Evolutionary conservation across 2,113 vertebrate genomes (phyloP).

Genomic region (Gopherus flavomarginatus): DNA sequence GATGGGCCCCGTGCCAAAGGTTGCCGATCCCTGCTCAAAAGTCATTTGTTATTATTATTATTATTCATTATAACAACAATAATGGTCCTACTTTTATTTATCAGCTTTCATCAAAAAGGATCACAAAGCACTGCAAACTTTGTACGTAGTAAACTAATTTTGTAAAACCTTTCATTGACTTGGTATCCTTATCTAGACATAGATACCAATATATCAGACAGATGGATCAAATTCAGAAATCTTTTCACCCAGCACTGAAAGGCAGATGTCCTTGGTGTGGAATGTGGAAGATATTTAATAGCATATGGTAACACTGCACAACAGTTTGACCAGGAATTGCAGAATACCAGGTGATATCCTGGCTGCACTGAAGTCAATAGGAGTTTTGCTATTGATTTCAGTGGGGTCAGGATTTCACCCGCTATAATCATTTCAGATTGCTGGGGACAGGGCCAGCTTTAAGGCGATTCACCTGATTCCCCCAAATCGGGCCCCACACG

Average conservation of each 20-base stretch:
- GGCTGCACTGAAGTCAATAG: background rate
- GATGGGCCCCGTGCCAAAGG: no score
- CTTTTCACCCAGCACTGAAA: background rate
- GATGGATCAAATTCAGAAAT: background rate
- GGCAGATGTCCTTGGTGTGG: background rate
- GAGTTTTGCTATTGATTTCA: background rate
- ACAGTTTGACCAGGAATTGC: background rate
- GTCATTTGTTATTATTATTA: background rate
- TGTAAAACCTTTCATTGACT: background rate
- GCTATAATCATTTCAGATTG: background rate
- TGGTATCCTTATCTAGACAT: background rate
- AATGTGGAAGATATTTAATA: accelerated
- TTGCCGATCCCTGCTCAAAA: background rate
- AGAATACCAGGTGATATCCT: background rate
- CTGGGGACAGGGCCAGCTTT: no score
- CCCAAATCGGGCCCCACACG: no score
- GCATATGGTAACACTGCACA: background rate
- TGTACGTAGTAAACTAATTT: background rate
- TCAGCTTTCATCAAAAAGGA: background rate
- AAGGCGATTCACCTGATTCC: no score
- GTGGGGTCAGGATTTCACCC: background rate
- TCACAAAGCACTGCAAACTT: background rate
- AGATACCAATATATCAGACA: background rate
- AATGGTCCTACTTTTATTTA: background rate
- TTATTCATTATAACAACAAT: background rate